Percentiles rank a stretch among this genome's conserved stretches.
phyloP scores from a whole-genome alignment of 2,888 invertebrate species.

The Drosophila gaucha region DNA sequence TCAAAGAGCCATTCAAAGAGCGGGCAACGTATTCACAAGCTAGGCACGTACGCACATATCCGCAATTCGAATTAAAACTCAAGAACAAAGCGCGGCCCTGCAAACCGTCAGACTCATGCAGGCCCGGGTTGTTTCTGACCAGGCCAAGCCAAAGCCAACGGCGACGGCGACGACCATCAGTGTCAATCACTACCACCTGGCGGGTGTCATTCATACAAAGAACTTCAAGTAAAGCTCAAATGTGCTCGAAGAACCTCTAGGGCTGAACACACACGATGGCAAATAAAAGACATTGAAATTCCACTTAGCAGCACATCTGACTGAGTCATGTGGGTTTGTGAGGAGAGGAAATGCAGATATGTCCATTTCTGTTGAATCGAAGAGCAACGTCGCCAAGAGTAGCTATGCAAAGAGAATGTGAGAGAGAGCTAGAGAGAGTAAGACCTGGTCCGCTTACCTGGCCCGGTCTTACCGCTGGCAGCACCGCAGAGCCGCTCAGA shows the following conservation, averaged over 20 bases:
- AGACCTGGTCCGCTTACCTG: slow-evolving; percentile 26
- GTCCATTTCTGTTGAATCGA: slow-evolving; percentile 2
- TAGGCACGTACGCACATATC: slow-evolving; percentile 66
- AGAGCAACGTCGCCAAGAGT: slow-evolving; percentile 24
- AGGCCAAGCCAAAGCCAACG: slow-evolving; percentile 17
- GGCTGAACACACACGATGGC: slow-evolving; percentile 30
- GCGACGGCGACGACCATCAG: slow-evolving; percentile 38
- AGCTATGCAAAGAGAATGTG: slow-evolving; percentile 3
- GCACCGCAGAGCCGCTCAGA: slow-evolving; percentile 37
- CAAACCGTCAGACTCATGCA: slow-evolving; percentile 7
- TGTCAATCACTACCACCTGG: slow-evolving; percentile 37
- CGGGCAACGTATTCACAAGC: slow-evolving; percentile 43
- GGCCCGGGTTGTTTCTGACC: slow-evolving; percentile 19
- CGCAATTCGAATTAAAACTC: slow-evolving; percentile 66
- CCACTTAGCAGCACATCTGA: not conserved
- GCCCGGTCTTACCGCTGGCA: slow-evolving; percentile 8
- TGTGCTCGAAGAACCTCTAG: slow-evolving; percentile 39
- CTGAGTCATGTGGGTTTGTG: not conserved
- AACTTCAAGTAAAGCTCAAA: slow-evolving; percentile 30
- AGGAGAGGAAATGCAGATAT: slow-evolving; percentile 11
- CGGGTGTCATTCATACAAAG: slow-evolving; percentile 15
- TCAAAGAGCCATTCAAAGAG: slow-evolving; percentile 27
- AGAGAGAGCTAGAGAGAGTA: not conserved
- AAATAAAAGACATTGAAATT: not conserved
- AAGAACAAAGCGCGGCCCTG: slow-evolving; percentile 66